Evolutionary conservation across 1,140 invertebrate species (phyloP).

Genomic region (Heliconius hermathena): DNA sequence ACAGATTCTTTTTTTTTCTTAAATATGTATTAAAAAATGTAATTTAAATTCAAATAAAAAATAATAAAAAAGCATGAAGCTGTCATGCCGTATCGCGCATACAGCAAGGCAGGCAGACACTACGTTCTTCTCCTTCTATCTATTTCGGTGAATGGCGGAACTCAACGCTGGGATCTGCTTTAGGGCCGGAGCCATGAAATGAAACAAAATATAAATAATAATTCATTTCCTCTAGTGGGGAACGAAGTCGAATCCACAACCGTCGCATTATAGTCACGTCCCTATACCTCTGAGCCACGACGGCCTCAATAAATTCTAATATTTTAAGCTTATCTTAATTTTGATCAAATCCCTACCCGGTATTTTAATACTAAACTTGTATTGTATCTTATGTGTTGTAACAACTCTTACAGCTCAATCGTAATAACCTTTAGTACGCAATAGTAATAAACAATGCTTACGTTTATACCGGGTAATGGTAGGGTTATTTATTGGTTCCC

Average conservation of each 20-base stretch:
- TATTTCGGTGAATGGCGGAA: too few relatives aligned
- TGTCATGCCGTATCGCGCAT: too few relatives aligned
- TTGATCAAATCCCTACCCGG: background rate
- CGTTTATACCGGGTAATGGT: constrained; percentile 25
- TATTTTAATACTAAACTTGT: background rate
- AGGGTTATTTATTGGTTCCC: constrained; percentile 28
- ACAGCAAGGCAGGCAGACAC: too few relatives aligned
- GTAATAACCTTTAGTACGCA: constrained; percentile 27
- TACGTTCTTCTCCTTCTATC: too few relatives aligned
- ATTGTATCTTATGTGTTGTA: background rate
- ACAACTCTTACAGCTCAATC: constrained; percentile 23
- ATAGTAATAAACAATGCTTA: constrained; percentile 31
- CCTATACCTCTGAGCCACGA: background rate
- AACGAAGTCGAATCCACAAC: background rate
- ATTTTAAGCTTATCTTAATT: background rate
- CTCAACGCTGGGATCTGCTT: too few relatives aligned
- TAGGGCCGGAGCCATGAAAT: background rate
- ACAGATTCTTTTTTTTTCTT: too few relatives aligned
- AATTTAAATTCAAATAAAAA: too few relatives aligned
- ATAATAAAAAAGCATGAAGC: too few relatives aligned
- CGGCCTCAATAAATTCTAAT: background rate
- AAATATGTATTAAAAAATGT: too few relatives aligned
- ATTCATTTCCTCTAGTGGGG: background rate
- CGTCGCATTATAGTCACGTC: background rate
- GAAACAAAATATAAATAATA: background rate